Base-by-base conservation (phyloP, 2,888 invertebrate species). In the Phania funesta region DNA sequence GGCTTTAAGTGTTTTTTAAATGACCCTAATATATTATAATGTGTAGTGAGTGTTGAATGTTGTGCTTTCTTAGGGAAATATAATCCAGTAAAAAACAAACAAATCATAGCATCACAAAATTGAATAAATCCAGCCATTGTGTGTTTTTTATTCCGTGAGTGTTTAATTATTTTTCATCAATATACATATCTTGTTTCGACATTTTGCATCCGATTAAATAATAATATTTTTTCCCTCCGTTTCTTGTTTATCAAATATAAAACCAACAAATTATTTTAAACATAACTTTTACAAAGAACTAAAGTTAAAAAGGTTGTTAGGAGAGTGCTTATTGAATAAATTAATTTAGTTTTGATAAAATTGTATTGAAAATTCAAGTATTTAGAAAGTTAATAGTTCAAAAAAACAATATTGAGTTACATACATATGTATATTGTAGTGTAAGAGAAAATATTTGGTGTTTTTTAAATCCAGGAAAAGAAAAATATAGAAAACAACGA, bases 41-140 rank as follows among this genome's bases (percentile, higher is more conserved):
- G 87, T 86, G 88, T 83, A 80, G 88, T 88, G 88, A 86, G 88
- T 88, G 88, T 87, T 86, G 86, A 77, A 84, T 74, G 84, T 56
- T 78, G 74, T 85, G 73, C 84, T 85, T 86, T 86, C 84, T 81
- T 80, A 8, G 11, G 16, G 58, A 65, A 52, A 20, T 22, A n/a
- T 16, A 32, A 50, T 32, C 26, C 41, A 41, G 44, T 4, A 62
- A 35, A 65, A 48, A 80, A 22, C 22, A 50, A 80, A 68, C 9
- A 58, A 62, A 41, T 71, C 50, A 65, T 11, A 52, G 7, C 18
- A 52, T 60, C 18, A 52, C 32, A 44, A 26, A 46, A 48, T 46
- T 71, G 50, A 50, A 20, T 5, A 48, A 50, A 35, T 18, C 5
- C 13, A 5, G 24, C 3, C 3, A 46, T 44, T 24, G 48, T 68